Evolutionary conservation across 1,140 invertebrate genomes (phyloP).

Genomic region (silkworm (Bombyx mori)): ASM3026992v2 NC_085121.1:5130001-5130500

Average conservation of each 20-base stretch:
- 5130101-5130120: slow-evolving; percentile 52
- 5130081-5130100: slow-evolving; percentile 27
- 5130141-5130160: slow-evolving; percentile 52
- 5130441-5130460: too few species aligned
- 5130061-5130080: slow-evolving; percentile 17
- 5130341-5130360: neutral
- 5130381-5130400: too few species aligned
- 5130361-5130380: too few species aligned
- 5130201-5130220: slow-evolving; percentile 68
- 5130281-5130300: neutral
- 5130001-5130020: too few species aligned
- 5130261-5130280: slow-evolving; percentile 29
- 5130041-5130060: neutral
- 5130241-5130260: slow-evolving; percentile 51
- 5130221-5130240: slow-evolving; percentile 60
- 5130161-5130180: slow-evolving; percentile 65
- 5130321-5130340: neutral
- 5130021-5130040: too few species aligned
- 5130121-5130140: slow-evolving; percentile 57
- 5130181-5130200: slow-evolving; percentile 68
- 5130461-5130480: too few species aligned
- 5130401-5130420: too few species aligned
- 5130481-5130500: too few species aligned
- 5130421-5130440: too few species aligned
- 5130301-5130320: neutral